phyloP scores from a whole-genome alignment of 2,888 invertebrate species.

The Matsumyia berberina region DNA sequence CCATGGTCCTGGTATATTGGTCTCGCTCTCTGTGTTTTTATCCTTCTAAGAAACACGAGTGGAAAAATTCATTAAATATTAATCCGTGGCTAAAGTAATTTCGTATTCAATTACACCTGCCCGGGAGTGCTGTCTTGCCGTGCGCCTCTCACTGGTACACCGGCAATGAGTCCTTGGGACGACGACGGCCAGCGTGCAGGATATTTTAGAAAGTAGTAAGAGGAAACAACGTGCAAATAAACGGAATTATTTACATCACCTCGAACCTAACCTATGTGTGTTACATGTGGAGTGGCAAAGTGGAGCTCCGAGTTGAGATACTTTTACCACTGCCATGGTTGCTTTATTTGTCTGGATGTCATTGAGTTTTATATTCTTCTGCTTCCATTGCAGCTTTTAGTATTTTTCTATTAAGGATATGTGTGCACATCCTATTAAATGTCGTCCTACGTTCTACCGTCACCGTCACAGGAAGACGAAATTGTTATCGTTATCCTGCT shows the following conservation, averaged over 20 bases:
- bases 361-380: slow-evolving; percentile 70
- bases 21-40: slow-evolving; percentile 56
- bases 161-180: slow-evolving; percentile 42
- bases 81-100: slow-evolving; percentile 79
- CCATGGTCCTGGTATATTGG: slow-evolving; percentile 38
- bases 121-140: slow-evolving; percentile 66
- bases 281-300: slow-evolving; percentile 52
- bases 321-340: slow-evolving; percentile 49
- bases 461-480: slow-evolving; percentile 21
- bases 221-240: slow-evolving; percentile 72
- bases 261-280: slow-evolving; percentile 60
- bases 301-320: slow-evolving; percentile 49
- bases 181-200: slow-evolving; percentile 49
- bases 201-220: slow-evolving; percentile 56
- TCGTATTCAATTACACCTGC: slow-evolving; percentile 79
- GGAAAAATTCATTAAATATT: slow-evolving; percentile 79
- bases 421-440: slow-evolving; percentile 52
- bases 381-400: slow-evolving; percentile 45
- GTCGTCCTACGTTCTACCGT: background rate
- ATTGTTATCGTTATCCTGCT: slow-evolving; percentile 48
- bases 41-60: slow-evolving; percentile 68
- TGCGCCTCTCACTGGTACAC: slow-evolving; percentile 31
- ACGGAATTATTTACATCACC: slow-evolving; percentile 76
- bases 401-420: slow-evolving; percentile 36
- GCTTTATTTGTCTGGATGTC: slow-evolving; percentile 75